Evolutionary conservation across 2,113 vertebrate genomes (phyloP), one percentile per base, ranked within the genome.

Genomic region (Symphodus melops): DNA sequence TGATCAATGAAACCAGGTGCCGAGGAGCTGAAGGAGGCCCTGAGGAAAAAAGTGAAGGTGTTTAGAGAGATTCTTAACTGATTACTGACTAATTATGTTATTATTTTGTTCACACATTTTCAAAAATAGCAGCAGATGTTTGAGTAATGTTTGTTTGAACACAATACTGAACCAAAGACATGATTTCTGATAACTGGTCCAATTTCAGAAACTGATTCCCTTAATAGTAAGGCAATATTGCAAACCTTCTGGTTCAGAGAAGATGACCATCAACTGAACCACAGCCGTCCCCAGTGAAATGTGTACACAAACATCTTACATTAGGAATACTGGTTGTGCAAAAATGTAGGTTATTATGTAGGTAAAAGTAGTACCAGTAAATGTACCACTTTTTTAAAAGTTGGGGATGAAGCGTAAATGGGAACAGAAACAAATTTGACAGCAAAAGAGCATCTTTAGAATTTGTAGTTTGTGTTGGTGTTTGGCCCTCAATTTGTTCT

Each of bases 1-100:
- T 99, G 91, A 99, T 96, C 90, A 96, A 93, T 70, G 97, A 99
- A 71, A 96, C 92, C 83, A 98, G 92, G 74, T 98, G 95, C 71
- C 95, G 93, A 0, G 95, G 95, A 81, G 94, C 92, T 49, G 96
- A 97, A 17, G 96, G 96, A 10, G 96, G 95, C 57, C 96, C 96
- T 97, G 88, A 6, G 64, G 61, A 84, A 23, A 86, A 37, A 11
- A 60, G 7, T 54, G 49, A 65, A 42, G 49, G 7, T 5, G 6
- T 48, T 83, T 33, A 62, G 13, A 66, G 69, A 52, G 51, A 55
- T 39, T 66, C 17, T 44, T 57, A 23, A 68, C 10, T 42, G 56
- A 57, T 23, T 25, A 52, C 39, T 16, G 21, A 68, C 10, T 49
- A 4, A 12, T 66, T 36, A 53, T 5, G 56, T 55, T 51, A 8